Percentiles rank a stretch among this genome's conserved stretches.
Conservation (phyloP, 2,113 vertebrate species). For the Rhipidura dahli region DNA sequence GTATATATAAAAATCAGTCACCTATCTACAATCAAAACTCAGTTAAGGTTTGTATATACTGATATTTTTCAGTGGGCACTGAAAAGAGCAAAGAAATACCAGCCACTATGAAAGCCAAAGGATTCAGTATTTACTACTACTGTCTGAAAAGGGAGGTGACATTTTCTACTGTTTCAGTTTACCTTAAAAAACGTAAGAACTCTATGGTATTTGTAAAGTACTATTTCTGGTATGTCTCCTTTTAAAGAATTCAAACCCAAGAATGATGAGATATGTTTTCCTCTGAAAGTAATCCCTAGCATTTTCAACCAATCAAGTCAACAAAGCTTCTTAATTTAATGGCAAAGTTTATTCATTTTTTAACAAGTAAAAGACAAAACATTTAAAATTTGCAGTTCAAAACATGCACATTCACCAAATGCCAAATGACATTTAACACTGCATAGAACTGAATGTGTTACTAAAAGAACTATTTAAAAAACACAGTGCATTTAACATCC, state of each 20-base stretch:
- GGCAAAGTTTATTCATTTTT: conserved; percentile 77
- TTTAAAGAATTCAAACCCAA: not conserved
- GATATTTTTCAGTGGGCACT: not conserved
- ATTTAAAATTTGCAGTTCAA: conserved; percentile 92
- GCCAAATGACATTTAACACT: conserved; percentile 75
- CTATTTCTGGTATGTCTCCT: not conserved
- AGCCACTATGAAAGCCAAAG: not conserved
- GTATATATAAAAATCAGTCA: not conserved
- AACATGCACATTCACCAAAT: conserved; percentile 98
- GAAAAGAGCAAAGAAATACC: not conserved
- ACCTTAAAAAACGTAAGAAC: not conserved
- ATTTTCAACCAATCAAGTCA: conserved; percentile 5
- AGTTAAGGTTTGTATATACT: not conserved
- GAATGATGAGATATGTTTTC: not conserved
- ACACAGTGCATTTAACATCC: conserved; percentile 82
- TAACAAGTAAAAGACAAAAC: conserved; percentile 91
- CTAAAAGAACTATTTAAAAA: conserved; percentile 77
- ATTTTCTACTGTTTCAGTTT: not conserved
- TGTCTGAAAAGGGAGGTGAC: not conserved
- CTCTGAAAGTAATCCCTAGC: not conserved
- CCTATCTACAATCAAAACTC: not conserved
- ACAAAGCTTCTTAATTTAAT: conserved; percentile 53
- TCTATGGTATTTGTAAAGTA: not conserved
- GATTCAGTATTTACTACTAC: not conserved
- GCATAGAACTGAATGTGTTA: conserved; percentile 70